These are phyloP conservation scores for Cantharis flavilabris DNA, from an alignment of 2,888 invertebrate genomes.

Conservation along the genomic window DNA sequence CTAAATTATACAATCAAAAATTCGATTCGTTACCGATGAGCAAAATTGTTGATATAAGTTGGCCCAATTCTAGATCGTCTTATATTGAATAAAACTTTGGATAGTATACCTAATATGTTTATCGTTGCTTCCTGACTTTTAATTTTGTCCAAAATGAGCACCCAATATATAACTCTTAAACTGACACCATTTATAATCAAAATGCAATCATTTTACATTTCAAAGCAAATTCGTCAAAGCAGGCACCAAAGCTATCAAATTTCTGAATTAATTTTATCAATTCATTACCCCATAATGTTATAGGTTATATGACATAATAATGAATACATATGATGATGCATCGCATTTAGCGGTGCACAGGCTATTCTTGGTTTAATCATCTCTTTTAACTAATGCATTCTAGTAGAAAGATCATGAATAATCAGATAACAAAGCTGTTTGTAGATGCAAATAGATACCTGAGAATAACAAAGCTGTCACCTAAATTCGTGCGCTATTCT, in stretches of 20 bases:
- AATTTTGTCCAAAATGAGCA: no score
- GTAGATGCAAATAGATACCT: constrained; percentile 44
- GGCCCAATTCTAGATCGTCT: not conserved
- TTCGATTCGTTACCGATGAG: not conserved
- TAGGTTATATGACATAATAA: not conserved
- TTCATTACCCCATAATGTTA: not conserved
- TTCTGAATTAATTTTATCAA: not conserved
- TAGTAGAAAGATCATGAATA: constrained; percentile 35
- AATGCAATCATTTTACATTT: not conserved
- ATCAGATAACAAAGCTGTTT: constrained; percentile 46
- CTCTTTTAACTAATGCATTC: not conserved
- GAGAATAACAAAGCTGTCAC: constrained; percentile 45
- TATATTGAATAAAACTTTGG: not conserved
- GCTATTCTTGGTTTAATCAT: not conserved
- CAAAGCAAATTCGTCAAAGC: not conserved
- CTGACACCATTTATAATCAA: not conserved
- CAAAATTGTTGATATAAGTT: not conserved
- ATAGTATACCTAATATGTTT: not conserved
- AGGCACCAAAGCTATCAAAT: not conserved
- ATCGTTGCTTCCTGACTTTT: not conserved
- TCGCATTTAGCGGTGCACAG: not conserved
- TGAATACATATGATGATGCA: not conserved
- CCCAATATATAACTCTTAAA: not conserved
- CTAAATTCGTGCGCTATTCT: constrained; percentile 38
- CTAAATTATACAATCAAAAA: not conserved